phyloP scores from a whole-genome alignment of 2,888 invertebrate genomes.

The Epinotia brunnichana region DNA sequence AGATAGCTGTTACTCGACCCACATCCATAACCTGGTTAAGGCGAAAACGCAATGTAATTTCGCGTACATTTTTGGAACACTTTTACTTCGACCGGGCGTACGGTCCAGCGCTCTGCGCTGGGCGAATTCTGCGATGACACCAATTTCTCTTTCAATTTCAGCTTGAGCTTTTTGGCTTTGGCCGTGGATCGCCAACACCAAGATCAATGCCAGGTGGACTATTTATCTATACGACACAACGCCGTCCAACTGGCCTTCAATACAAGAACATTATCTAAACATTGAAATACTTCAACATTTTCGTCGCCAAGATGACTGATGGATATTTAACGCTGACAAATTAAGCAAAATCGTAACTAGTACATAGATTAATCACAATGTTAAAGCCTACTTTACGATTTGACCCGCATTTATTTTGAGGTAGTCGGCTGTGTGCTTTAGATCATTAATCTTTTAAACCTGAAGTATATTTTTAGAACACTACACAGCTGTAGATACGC shows the following conservation, averaged over 20 bases:
- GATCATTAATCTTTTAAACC: conserved; percentile 7
- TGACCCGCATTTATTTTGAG: conserved; percentile 28
- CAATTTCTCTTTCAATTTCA: conserved; percentile 81
- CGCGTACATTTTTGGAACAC: conserved; percentile 81
- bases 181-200: conserved; percentile 50
- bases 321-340: conserved; percentile 3
- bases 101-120: conserved; percentile 62
- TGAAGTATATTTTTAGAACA: conserved; percentile 9
- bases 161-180: conserved; percentile 58
- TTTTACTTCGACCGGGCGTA: conserved; percentile 78
- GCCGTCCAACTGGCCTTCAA: conserved; percentile 11
- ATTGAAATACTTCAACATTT: conserved; percentile 6
- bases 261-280: conserved; percentile 14
- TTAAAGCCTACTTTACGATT: conserved; percentile 14
- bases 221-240: neutral
- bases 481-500: neutral
- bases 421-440: neutral
- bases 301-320: conserved; percentile 18
- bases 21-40: conserved; percentile 78
- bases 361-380: conserved; percentile 20
- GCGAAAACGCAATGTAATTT: conserved; percentile 84
- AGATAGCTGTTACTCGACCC: conserved; percentile 81
- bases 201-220: conserved; percentile 50
- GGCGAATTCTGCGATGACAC: conserved; percentile 74
- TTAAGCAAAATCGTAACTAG: neutral